Conservation (phyloP, 2,797 vertebrate genomes). For the Thalassophryne amazonica region DNA sequence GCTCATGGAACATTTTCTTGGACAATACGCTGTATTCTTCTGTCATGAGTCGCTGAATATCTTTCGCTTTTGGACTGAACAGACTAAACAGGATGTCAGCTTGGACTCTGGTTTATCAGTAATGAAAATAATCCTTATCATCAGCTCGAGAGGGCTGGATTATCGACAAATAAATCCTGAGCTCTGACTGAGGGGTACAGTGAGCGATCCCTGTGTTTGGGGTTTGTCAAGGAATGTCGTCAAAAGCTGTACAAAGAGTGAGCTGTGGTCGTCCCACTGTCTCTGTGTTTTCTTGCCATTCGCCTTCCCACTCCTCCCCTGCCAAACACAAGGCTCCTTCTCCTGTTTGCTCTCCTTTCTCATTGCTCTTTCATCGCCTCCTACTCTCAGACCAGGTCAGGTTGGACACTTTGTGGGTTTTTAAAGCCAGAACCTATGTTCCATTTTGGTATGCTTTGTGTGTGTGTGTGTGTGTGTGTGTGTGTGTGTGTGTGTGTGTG, state of each 20-base stretch:
- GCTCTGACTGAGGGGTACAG: constrained; percentile 1
- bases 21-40: no score
- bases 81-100: no score
- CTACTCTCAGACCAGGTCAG: constrained; percentile 34
- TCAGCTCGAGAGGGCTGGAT: neutral
- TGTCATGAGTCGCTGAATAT: no score
- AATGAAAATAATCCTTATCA: neutral
- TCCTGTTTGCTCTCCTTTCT: constrained; percentile 13
- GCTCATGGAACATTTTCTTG: no score
- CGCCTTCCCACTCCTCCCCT: constrained; percentile 55
- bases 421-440: constrained; percentile 27
- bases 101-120: no score
- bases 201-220: constrained; percentile 18
- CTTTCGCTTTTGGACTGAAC: no score
- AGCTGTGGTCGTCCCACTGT: constrained; percentile 68
- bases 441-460: neutral
- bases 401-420: constrained; percentile 25
- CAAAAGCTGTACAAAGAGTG: constrained; percentile 53
- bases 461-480: neutral
- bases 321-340: constrained; percentile 58
- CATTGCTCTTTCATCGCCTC: constrained; percentile 32
- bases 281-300: constrained; percentile 62
- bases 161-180: neutral
- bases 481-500: neutral
- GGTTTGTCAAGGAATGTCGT: constrained; percentile 50